Evolutionary conservation across 2,113 vertebrate species (phyloP), one percentile per base, ranked within the genome.

Genomic region (Phaetusa simplex): DNA sequence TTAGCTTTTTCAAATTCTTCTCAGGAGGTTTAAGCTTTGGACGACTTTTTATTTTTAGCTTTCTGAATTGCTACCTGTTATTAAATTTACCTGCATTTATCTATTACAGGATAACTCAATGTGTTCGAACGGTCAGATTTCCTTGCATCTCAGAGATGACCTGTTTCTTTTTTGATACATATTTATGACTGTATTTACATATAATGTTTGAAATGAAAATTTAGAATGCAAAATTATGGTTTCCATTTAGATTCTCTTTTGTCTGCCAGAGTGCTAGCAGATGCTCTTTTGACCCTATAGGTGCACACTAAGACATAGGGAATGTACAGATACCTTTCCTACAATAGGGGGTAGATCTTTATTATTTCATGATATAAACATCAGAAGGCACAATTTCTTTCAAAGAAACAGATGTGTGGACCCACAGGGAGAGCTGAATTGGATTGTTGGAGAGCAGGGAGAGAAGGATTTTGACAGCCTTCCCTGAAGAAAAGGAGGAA

Each of bases 31-130:
- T 78, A 71, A 84, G 43, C 67, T 87, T 79, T 5, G 0, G 24
- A 61, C 70, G 20, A 70, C 8, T 91, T 93, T 55, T 89, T 93
- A 56, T 84, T 91, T 96, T 94, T 94, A 91, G 62, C 86, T 86
- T 82, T 83, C 42, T 52, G 17, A 66, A 53, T 58, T 71, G 6
- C 6, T 79, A 67, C 65, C 69, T 94, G 45, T 38, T 88, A 36
- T 58, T 80, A 43, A 47, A 69, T 86, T 92, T 76, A 71, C 47
- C 11, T 78, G 42, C 3, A 30, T 42, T 93, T 82, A 67, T 76
- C 19, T 82, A 2, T 62, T 38, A 55, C 7, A 17, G 11, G 4
- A 5, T 70, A 66, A 64, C 8, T 70, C 26, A 26, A 4, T n/a
- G 26, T 58, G 29, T 71, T 77, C 72, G 36, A 40, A 52, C 16